A percentile compares a stretch with the other conserved stretches of the same genome.
Conservation (phyloP, 2,888 invertebrate species). For the Apocheima hispidaria region DNA sequence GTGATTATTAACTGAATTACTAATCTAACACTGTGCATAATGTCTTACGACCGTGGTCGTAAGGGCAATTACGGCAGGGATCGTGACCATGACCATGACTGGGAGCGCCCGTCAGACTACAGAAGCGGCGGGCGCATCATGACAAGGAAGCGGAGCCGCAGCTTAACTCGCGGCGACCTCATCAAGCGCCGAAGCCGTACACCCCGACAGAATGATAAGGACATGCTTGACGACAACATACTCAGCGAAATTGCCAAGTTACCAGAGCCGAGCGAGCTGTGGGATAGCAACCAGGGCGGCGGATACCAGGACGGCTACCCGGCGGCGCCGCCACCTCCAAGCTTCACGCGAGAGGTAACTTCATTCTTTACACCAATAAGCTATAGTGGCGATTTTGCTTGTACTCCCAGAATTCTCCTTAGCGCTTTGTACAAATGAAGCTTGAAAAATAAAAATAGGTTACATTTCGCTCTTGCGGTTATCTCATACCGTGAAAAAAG, state of each 20-base stretch:
- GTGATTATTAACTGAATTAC: not conserved
- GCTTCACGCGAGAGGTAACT: constrained; percentile 59
- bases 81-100: constrained; percentile 53
- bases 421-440: no score
- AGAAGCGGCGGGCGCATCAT: constrained; percentile 40
- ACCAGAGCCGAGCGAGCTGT: constrained; percentile 77
- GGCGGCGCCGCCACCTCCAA: constrained; percentile 50
- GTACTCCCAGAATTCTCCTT: no score
- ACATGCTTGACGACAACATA: constrained; percentile 75
- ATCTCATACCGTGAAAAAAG: no score
- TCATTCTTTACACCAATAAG: not conserved
- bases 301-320: constrained; percentile 65
- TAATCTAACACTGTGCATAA: constrained; percentile 28
- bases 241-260: constrained; percentile 76
- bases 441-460: no score
- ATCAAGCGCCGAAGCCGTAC: constrained; percentile 68
- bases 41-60: constrained; percentile 63
- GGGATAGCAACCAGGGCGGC: constrained; percentile 64
- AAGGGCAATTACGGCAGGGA: constrained; percentile 59
- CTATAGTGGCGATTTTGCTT: no score
- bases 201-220: constrained; percentile 72
- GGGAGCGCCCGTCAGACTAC: constrained; percentile 42
- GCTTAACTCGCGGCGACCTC: constrained; percentile 54
- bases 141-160: constrained; percentile 65
- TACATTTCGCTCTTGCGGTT: no score